These are phyloP conservation scores for Aphidius ervi DNA, from an alignment of 1,140 invertebrate genomes.

Conservation along the genomic window DNA sequence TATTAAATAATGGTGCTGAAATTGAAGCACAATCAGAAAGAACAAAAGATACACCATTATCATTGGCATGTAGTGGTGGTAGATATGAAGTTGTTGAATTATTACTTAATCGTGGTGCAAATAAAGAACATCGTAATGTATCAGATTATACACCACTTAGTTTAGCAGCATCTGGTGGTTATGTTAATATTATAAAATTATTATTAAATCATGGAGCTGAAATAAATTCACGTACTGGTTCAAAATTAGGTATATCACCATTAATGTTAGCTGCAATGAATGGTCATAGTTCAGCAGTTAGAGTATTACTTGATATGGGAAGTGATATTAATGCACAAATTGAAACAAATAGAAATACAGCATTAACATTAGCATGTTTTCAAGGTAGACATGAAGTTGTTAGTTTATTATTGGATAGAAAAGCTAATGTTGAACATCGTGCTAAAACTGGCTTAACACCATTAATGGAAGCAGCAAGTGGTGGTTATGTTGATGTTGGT, in stretches of 20 bases:
- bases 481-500: conserved; percentile 98
- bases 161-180: conserved; percentile 95
- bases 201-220: conserved; percentile 89
- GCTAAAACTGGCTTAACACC: conserved; percentile 98
- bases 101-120: conserved; percentile 81
- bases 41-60: conserved; percentile 97
- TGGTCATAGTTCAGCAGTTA: conserved; percentile 90
- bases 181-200: conserved; percentile 97
- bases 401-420: conserved; percentile 88
- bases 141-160: conserved; percentile 98
- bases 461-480: conserved; percentile 98
- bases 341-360: conserved; percentile 98
- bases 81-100: conserved; percentile 95
- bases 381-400: conserved; percentile 99
- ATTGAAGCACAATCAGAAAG: conserved; percentile 98
- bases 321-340: conserved; percentile 99
- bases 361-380: conserved; percentile 97
- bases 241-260: conserved; percentile 96
- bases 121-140: conserved; percentile 99
- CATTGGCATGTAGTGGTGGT: conserved; percentile 94
- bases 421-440: conserved; percentile 97
- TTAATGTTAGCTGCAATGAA: conserved; percentile 99
- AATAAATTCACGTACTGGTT: conserved; percentile 96
- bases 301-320: conserved; percentile 92
- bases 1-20: conserved; percentile 88